Evolutionary conservation across 2,113 vertebrate species (phyloP).

Genomic region (Sigmodon hispidus): DNA sequence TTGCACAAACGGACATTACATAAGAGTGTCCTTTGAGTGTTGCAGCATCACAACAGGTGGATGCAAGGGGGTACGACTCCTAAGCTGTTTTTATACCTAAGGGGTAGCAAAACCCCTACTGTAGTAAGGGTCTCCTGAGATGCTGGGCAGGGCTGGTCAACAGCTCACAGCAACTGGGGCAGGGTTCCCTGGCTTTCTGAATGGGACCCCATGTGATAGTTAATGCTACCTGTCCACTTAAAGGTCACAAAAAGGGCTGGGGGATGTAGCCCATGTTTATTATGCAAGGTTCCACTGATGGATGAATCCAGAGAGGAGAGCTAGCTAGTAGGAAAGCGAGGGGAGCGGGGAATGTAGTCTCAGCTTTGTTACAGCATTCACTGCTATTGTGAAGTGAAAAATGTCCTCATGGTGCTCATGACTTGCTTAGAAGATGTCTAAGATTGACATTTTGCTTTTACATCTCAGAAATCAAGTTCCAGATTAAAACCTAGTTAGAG

Average conservation of each 20-base stretch:
- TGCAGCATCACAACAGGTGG: neutral
- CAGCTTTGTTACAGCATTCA: neutral
- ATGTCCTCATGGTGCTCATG: neutral
- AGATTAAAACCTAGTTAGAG: neutral
- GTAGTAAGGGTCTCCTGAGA: neutral
- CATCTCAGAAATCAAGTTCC: neutral
- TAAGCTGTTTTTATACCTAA: neutral
- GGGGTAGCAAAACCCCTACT: too few species aligned
- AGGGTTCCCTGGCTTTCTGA: neutral
- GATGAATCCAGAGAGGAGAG: neutral
- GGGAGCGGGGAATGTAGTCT: neutral
- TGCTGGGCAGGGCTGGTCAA: too few species aligned
- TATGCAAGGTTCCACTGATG: neutral
- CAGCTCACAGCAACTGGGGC: neutral
- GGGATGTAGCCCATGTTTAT: neutral
- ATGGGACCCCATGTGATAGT: neutral
- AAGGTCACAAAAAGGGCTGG: neutral
- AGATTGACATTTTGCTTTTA: neutral
- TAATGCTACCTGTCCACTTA: neutral
- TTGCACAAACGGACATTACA: neutral
- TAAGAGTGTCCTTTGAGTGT: too few species aligned
- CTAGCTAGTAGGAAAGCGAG: too few species aligned
- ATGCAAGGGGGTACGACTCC: fast-evolving
- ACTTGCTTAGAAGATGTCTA: neutral
- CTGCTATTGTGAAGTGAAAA: neutral